A percentile compares a stretch with the other conserved stretches of the same genome.
Evolutionary conservation across 2,888 invertebrate genomes (phyloP).

Genomic region (Thecocarcelia acutangulata): DNA sequence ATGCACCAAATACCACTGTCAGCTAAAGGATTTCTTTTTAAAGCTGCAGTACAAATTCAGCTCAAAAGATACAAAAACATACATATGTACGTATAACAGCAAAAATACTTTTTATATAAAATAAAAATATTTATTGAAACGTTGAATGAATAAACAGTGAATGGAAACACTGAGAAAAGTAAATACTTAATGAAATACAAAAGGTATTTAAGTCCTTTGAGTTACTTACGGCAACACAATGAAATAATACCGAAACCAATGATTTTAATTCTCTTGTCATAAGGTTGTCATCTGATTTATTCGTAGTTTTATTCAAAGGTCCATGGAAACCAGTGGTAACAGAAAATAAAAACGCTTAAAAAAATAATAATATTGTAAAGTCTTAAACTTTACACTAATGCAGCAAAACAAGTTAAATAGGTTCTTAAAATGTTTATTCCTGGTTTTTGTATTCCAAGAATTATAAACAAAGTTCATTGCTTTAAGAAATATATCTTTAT

Average conservation of each 20-base stretch:
- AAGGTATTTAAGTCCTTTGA: constrained; percentile 52
- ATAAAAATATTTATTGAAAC: constrained; percentile 38
- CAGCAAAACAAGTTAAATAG: too few relatives aligned
- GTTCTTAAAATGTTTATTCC: too few relatives aligned
- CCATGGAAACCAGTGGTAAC: too few relatives aligned
- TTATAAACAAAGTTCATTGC: too few relatives aligned
- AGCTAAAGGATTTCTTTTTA: neutral
- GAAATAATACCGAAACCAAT: constrained; percentile 18
- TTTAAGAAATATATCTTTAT: too few relatives aligned
- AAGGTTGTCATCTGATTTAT: too few relatives aligned
- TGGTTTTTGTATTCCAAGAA: too few relatives aligned
- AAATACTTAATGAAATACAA: constrained; percentile 37
- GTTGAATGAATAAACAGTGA: constrained; percentile 39
- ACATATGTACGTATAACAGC: too few relatives aligned
- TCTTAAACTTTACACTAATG: too few relatives aligned
- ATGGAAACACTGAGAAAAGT: constrained; percentile 13
- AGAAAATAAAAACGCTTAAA: too few relatives aligned
- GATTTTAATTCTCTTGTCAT: neutral
- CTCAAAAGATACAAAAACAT: constrained; percentile 19
- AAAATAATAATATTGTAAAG: too few relatives aligned
- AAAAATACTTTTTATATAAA: neutral
- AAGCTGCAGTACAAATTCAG: constrained; percentile 23
- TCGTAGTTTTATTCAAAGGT: too few relatives aligned
- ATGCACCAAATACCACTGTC: neutral
- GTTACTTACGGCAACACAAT: constrained; percentile 75